These are phyloP conservation scores for Anolis sagrei DNA, from an alignment of 2,113 vertebrate genomes.

Conservation along the genomic window DNA sequence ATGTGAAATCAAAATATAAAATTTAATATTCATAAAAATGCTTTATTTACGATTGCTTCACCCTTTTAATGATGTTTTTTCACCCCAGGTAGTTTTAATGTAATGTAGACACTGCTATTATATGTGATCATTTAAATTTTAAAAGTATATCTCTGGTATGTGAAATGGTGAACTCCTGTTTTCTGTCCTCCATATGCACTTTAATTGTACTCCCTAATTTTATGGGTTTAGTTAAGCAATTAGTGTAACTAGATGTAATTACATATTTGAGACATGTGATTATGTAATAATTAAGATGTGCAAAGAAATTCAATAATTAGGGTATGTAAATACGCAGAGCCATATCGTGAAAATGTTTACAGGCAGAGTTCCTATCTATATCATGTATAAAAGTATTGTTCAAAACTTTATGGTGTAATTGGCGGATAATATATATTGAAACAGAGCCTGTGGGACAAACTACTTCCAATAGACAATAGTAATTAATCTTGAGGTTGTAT, in stretches of 20 bases:
- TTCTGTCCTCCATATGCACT: slow-evolving; percentile 44
- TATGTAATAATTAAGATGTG: slow-evolving; percentile 62
- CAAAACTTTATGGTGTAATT: slow-evolving; percentile 3
- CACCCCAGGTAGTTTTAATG: neutral
- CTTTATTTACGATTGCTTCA: too few species aligned
- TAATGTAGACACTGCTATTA: neutral
- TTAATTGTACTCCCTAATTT: slow-evolving; percentile 57
- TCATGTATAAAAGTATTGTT: slow-evolving; percentile 39
- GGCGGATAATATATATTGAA: neutral
- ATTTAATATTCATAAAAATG: neutral
- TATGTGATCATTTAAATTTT: slow-evolving; percentile 21
- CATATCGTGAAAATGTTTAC: slow-evolving; percentile 51
- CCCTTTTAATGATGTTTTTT: too few species aligned
- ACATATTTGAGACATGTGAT: slow-evolving; percentile 60
- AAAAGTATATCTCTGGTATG: slow-evolving; percentile 32
- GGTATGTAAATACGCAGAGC: slow-evolving; percentile 50
- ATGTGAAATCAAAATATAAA: neutral
- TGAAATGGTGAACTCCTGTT: slow-evolving; percentile 45
- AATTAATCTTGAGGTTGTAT: neutral
- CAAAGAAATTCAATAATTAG: slow-evolving; percentile 64
- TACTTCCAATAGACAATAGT: neutral
- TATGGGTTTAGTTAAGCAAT: slow-evolving; percentile 64
- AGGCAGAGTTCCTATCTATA: slow-evolving; percentile 28
- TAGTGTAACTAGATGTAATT: slow-evolving; percentile 63
- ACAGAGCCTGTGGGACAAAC: neutral